A percentile compares a stretch with the other conserved stretches of the same genome.
phyloP scores from a whole-genome alignment of 2,113 vertebrate genomes.

The Tringa solitaria region DNA sequence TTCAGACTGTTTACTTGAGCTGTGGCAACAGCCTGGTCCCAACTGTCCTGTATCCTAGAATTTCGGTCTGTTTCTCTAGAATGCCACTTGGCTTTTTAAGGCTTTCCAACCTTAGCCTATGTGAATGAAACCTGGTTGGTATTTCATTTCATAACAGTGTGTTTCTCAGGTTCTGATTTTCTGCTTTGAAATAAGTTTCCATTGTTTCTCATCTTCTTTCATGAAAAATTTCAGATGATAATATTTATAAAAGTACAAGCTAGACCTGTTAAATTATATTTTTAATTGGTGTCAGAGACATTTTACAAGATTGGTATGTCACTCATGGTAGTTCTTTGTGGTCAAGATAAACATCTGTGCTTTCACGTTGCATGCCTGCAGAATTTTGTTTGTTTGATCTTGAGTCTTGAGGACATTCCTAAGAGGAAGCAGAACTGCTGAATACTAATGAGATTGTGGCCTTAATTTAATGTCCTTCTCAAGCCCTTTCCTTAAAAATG shows the following conservation, averaged over 20 bases:
- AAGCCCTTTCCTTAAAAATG: not conserved
- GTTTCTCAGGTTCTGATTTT: not conserved
- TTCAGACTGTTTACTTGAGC: not conserved
- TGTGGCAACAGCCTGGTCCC: not conserved
- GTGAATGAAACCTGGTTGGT: not conserved
- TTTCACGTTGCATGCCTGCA: not conserved
- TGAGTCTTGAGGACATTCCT: not conserved
- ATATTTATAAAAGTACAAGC: not conserved
- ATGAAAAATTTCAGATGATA: not conserved
- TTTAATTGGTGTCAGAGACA: not conserved
- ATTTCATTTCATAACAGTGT: not conserved
- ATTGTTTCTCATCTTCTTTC: not conserved
- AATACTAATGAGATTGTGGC: not conserved
- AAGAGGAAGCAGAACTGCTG: not conserved
- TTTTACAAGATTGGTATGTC: not conserved
- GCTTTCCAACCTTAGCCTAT: not conserved
- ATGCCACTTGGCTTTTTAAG: not conserved
- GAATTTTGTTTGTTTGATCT: not conserved
- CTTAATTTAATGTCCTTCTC: not conserved
- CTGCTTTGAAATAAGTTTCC: not conserved
- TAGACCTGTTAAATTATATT: not conserved
- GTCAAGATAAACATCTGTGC: not conserved
- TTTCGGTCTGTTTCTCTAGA: not conserved
- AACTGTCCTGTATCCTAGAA: not conserved
- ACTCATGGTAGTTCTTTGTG: not conserved